Conservation (phyloP, 2,888 invertebrate species). For the Epinotia ramella region DNA sequence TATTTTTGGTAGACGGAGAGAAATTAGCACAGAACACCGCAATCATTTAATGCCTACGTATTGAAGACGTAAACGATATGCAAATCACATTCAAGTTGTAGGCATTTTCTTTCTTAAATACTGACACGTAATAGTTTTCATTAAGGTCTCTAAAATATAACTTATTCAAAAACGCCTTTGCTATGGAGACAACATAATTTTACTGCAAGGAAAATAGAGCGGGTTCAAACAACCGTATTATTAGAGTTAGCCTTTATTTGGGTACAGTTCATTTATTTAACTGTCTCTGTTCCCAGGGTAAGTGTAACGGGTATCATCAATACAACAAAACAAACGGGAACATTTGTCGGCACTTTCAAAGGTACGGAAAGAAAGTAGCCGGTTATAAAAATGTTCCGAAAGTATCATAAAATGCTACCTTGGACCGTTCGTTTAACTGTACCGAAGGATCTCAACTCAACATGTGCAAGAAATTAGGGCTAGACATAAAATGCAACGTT, state of each 20-base stretch:
- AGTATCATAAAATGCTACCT: constrained; percentile 59
- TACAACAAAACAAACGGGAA: constrained; percentile 59
- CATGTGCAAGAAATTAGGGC: constrained; percentile 32
- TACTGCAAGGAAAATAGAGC: background rate
- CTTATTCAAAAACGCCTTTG: background rate
- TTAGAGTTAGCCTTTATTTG: constrained; percentile 21
- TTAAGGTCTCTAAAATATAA: background rate
- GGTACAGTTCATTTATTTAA: constrained; percentile 31
- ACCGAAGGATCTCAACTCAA: constrained; percentile 47
- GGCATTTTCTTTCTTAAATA: background rate
- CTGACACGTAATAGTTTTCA: background rate
- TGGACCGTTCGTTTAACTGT: constrained; percentile 51
- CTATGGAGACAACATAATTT: background rate
- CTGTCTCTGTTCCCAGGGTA: constrained; percentile 24
- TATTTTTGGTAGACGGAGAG: too few relatives aligned
- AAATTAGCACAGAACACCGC: too few relatives aligned
- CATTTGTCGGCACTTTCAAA: constrained; percentile 70
- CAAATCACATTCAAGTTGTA: background rate
- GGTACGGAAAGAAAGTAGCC: constrained; percentile 76
- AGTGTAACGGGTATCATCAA: constrained; percentile 39
- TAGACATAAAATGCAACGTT: background rate
- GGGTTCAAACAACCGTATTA: constrained; percentile 41
- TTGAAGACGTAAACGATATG: too few relatives aligned
- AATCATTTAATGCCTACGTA: too few relatives aligned
- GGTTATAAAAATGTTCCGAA: constrained; percentile 68